A percentile compares a stretch with the other conserved stretches of the same genome.
These are phyloP conservation scores for Diploscapter pachys DNA, from an alignment of 1,140 invertebrate genomes.

Conservation along the genomic window DNA sequence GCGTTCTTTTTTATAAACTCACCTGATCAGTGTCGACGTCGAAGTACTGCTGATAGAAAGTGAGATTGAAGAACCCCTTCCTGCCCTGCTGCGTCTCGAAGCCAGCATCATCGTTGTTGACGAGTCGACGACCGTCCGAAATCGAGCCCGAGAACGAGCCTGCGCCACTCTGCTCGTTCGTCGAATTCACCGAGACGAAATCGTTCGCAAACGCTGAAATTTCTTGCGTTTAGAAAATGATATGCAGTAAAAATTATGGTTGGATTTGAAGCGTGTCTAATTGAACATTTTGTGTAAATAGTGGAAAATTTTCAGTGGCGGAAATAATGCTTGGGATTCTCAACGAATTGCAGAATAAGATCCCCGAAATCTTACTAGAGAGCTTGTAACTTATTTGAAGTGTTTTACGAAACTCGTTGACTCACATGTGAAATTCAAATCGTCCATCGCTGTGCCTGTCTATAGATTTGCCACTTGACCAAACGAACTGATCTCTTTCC, in stretches of 20 bases:
- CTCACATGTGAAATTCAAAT: constrained; percentile 40
- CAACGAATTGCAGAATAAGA: too few species aligned
- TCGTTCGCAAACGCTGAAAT: constrained; percentile 11
- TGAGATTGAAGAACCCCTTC: constrained; percentile 74
- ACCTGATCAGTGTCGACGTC: constrained; percentile 76
- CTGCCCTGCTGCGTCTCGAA: neutral
- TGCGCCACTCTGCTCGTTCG: constrained; percentile 21
- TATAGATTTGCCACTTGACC: neutral
- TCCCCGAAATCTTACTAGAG: too few species aligned
- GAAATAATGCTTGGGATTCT: too few species aligned
- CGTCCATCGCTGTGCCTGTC: constrained; percentile 13
- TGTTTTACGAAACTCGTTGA: neutral
- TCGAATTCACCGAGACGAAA: constrained; percentile 31
- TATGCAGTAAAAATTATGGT: too few species aligned
- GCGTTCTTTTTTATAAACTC: constrained; percentile 44
- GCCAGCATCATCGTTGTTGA: neutral
- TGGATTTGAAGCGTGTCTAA: too few species aligned
- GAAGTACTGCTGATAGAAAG: constrained; percentile 92
- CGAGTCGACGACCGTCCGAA: constrained; percentile 23
- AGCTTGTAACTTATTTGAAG: too few species aligned
- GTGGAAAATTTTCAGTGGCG: too few species aligned
- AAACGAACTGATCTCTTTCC: neutral
- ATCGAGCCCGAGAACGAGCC: constrained; percentile 14
- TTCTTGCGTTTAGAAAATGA: too few species aligned
- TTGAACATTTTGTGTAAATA: too few species aligned